These are phyloP conservation scores for Sander lucioperca DNA, from an alignment of 2,113 vertebrate species.

Conservation along the genomic window DNA sequence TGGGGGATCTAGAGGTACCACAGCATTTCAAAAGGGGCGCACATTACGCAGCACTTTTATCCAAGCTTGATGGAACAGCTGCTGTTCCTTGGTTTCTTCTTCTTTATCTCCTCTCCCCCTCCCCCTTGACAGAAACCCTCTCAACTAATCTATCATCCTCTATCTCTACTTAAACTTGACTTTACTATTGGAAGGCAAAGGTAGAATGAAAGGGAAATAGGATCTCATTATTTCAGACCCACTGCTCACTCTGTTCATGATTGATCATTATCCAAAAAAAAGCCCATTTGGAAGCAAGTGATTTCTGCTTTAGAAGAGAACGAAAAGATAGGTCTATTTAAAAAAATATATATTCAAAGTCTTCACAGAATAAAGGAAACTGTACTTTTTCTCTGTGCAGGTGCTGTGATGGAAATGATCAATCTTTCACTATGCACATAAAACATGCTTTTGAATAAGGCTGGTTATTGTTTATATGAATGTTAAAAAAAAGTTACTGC, in stretches of 20 bases:
- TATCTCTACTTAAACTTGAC: slow-evolving; percentile 67
- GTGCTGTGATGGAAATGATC: slow-evolving; percentile 52
- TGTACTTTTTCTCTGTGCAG: slow-evolving; percentile 9
- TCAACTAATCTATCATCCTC: slow-evolving; percentile 70
- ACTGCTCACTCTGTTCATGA: slow-evolving; percentile 64
- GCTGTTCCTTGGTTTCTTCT: slow-evolving; percentile 55
- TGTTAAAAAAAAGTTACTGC: slow-evolving; percentile 38
- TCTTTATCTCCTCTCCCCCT: slow-evolving; percentile 31
- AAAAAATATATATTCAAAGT: slow-evolving; percentile 43
- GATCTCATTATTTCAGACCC: slow-evolving; percentile 82
- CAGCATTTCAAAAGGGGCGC: slow-evolving; percentile 47
- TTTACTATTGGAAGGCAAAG: slow-evolving; percentile 67
- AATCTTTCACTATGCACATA: slow-evolving; percentile 41
- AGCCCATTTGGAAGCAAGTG: slow-evolving; percentile 69
- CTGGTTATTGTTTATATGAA: slow-evolving; percentile 31
- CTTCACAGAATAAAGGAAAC: slow-evolving; percentile 45
- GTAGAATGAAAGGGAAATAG: slow-evolving; percentile 75
- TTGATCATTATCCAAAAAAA: slow-evolving; percentile 78
- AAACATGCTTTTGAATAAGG: slow-evolving; percentile 31
- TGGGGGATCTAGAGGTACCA: slow-evolving; percentile 45
- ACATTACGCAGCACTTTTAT: slow-evolving; percentile 78
- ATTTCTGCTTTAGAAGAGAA: slow-evolving; percentile 61
- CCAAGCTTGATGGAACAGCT: slow-evolving; percentile 64
- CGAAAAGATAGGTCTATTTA: slow-evolving; percentile 53
- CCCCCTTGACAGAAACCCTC: slow-evolving; percentile 61